Evolutionary conservation across 2,797 vertebrate genomes (phyloP).

Genomic region (Eleutherodactylus coqui): DNA sequence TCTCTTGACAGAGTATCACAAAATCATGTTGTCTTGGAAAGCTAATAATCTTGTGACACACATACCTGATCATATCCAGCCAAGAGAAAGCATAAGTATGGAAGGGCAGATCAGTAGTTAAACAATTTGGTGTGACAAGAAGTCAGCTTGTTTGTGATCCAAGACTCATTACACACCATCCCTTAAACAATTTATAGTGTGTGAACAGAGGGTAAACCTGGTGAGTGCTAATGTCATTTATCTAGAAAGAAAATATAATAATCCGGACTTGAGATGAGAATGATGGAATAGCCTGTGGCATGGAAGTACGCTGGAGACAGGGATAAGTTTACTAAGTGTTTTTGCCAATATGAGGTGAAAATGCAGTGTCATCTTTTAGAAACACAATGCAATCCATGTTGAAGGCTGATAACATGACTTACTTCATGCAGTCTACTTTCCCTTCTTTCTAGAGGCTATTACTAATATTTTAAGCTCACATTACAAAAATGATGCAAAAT

Average conservation of each 20-base stretch:
- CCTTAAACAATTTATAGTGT: neutral
- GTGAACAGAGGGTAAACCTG: neutral
- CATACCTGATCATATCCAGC: too few relatives aligned
- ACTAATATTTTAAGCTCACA: neutral
- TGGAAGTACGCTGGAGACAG: neutral
- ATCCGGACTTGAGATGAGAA: neutral
- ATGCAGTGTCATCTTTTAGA: neutral
- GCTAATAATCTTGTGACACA: too few relatives aligned
- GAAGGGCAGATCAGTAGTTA: too few relatives aligned
- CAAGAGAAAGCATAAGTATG: too few relatives aligned
- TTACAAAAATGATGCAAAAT: neutral
- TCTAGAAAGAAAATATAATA: neutral
- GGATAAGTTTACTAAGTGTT: slow-evolving; percentile 18
- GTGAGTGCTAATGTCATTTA: slow-evolving; percentile 1
- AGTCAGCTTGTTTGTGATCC: neutral
- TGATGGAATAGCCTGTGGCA: slow-evolving; percentile 8
- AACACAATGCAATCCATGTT: slow-evolving; percentile 9
- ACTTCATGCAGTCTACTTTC: neutral
- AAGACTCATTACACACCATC: neutral
- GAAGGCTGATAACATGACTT: slow-evolving; percentile 8
- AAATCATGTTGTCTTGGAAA: too few relatives aligned
- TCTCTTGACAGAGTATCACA: too few relatives aligned
- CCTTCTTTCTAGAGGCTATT: neutral
- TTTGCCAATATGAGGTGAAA: slow-evolving; percentile 18
- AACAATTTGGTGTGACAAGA: neutral